Evolutionary conservation across 2,113 vertebrate genomes (phyloP), one percentile per base, ranked within the genome.

Genomic region (Epinephelus cyanopodus): DNA sequence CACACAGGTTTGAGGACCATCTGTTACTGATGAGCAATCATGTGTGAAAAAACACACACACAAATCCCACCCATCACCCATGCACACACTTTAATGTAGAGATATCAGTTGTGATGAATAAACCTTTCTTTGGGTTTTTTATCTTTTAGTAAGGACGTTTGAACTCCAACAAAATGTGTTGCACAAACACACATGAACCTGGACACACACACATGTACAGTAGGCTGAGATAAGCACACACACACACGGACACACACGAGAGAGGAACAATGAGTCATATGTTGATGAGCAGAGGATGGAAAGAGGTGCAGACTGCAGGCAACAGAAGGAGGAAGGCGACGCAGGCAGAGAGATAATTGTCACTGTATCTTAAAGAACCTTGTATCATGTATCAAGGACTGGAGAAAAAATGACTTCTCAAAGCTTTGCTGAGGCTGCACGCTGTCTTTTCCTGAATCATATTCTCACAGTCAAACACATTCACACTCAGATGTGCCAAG

Each of bases 1-100:
- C 93, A 91, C 82, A 86, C 88, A 90, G 89, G 92, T 93, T 87
- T 78, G 86, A 83, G 39, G 88, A 86, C 93, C 93, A 94, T 93
- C 93, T 94, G 91, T 90, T 91, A 88, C 85, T 27, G 83, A 89
- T 83, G 82, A 91, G 83, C 86, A 56, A 73, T 82, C 83, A 77
- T 84, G 90, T 74, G 90, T 87, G 74, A 89, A 75, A 84, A 74
- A 29, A 29, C 29, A 74, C 48, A 61, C 37, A 54, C 52, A 79
- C 14, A 80, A 48, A 73, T 25, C 48, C 29, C 42, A 19, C 56
- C 47, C 33, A 42, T 53, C 45, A 74, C 12, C 77, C 5, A 27
- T 2, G 27, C 23, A 37, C 73, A 64, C 72, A 37, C 21, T 8
- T 1, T 4, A 57, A 68, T 33, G 12, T 29, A 61, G 27, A 21